phyloP scores from a whole-genome alignment of 1,140 invertebrate species.

The Macrocentrus cingulum region DNA sequence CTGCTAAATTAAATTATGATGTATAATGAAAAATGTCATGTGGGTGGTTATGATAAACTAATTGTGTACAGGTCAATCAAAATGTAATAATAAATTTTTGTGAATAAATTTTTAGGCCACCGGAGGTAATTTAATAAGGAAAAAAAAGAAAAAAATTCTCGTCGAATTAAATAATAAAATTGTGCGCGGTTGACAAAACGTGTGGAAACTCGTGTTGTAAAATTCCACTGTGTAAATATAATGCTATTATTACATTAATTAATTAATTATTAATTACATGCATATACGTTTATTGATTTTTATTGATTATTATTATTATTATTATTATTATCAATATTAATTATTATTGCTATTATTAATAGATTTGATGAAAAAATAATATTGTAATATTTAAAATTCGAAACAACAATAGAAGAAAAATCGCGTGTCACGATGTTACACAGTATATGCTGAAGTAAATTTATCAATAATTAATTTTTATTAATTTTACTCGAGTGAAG shows the following conservation, averaged over 20 bases:
- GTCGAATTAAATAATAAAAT: too few species aligned
- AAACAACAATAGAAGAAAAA: background rate
- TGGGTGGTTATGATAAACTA: too few species aligned
- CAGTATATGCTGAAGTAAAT: too few species aligned
- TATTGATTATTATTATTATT: constrained; percentile 39
- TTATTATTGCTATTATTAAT: constrained; percentile 38
- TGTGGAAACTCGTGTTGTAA: too few species aligned
- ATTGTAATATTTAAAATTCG: constrained; percentile 47
- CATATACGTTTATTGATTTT: constrained; percentile 47
- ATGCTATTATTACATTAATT: constrained; percentile 49
- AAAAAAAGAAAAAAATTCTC: background rate
- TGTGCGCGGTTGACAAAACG: too few species aligned
- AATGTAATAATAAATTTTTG: constrained; percentile 8
- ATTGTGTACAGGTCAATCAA: constrained; percentile 19
- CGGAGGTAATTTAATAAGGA: background rate
- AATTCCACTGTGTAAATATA: constrained; percentile 42
- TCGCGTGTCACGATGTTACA: too few species aligned
- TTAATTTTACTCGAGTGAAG: too few species aligned
- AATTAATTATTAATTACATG: constrained; percentile 55
- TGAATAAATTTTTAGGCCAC: too few species aligned
- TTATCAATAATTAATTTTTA: too few species aligned
- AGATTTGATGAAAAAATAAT: constrained; percentile 38
- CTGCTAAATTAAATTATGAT: constrained; percentile 3
- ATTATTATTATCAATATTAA: constrained; percentile 32
- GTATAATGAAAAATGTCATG: constrained; percentile 17